These are phyloP conservation scores for Aphelinus atriplicis DNA, from an alignment of 1,140 invertebrate genomes.

Conservation along the genomic window DNA sequence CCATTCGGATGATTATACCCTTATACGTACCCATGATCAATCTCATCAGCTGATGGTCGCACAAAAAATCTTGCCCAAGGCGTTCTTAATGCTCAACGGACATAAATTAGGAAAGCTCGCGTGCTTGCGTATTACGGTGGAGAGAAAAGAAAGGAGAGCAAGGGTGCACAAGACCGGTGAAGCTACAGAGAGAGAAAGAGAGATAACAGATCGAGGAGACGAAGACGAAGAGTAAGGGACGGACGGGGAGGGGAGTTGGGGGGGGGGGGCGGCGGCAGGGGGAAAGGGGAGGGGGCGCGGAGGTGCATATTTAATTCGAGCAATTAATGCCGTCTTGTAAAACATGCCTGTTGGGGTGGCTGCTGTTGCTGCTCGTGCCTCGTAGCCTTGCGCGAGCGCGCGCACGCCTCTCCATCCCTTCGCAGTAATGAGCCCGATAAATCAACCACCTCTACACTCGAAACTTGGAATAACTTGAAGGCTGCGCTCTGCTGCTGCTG, in stretches of 20 bases:
- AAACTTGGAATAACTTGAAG: constrained; percentile 62
- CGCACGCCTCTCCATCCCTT: constrained; percentile 51
- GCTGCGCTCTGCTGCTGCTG: constrained; percentile 21
- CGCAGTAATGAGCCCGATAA: constrained; percentile 67
- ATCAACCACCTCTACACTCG: constrained; percentile 64
- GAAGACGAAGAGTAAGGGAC: constrained; percentile 43
- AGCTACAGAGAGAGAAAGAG: constrained; percentile 11
- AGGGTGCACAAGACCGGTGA: background rate
- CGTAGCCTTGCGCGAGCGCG: background rate
- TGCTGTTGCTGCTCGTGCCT: constrained; percentile 43
- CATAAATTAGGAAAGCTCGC: constrained; percentile 23
- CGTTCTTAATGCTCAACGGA: constrained; percentile 3
- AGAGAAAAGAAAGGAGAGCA: constrained; percentile 3
- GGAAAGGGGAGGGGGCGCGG: constrained; percentile 47
- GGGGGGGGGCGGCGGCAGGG: too few species aligned
- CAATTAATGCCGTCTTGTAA: constrained; percentile 69
- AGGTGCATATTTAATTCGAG: constrained; percentile 68
- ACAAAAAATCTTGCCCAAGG: background rate
- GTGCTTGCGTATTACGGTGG: constrained; percentile 2
- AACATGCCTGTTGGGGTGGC: constrained; percentile 64
- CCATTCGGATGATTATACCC: too few species aligned
- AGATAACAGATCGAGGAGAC: constrained; percentile 44
- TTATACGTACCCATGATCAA: too few species aligned
- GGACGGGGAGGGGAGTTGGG: constrained; percentile 49
- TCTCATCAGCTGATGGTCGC: too few species aligned